These are phyloP conservation scores for Psilanteris sp. DNA, from an alignment of 1,140 invertebrate species.

Conservation along the genomic window DNA sequence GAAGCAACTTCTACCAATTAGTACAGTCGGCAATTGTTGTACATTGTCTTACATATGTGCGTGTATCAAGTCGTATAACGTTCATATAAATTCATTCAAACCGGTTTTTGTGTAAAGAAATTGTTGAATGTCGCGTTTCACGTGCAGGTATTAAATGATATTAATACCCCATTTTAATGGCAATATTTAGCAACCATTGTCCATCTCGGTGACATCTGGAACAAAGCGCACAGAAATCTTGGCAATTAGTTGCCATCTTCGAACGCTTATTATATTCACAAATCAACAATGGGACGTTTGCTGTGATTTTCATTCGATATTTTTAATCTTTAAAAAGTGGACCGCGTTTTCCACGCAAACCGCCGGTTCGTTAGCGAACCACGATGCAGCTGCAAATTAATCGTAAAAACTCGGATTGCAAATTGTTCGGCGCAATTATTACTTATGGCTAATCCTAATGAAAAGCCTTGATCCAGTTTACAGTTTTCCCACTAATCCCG, in stretches of 20 bases:
- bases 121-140: conserved; percentile 20
- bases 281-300: neutral
- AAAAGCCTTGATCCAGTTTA: conserved; percentile 27
- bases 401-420: conserved; percentile 4
- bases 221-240: neutral
- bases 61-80: conserved; percentile 19
- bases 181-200: conserved; percentile 8
- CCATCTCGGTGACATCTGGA: conserved; percentile 6
- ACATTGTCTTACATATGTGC: conserved; percentile 17
- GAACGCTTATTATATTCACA: conserved; percentile 1
- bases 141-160: conserved; percentile 22
- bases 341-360: too few species aligned
- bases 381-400: neutral
- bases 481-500: conserved; percentile 20
- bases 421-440: conserved; percentile 5
- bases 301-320: conserved; percentile 1
- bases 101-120: conserved; percentile 25
- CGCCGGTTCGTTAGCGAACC: conserved; percentile 3
- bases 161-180: conserved; percentile 32
- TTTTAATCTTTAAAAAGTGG: too few species aligned
- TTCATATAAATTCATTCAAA: neutral
- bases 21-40: conserved; percentile 32
- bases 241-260: neutral
- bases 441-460: conserved; percentile 12
- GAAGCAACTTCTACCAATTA: conserved; percentile 39